Evolutionary conservation across 2,888 invertebrate species (phyloP).

Genomic region (Chydorus sphaericus): DNA sequence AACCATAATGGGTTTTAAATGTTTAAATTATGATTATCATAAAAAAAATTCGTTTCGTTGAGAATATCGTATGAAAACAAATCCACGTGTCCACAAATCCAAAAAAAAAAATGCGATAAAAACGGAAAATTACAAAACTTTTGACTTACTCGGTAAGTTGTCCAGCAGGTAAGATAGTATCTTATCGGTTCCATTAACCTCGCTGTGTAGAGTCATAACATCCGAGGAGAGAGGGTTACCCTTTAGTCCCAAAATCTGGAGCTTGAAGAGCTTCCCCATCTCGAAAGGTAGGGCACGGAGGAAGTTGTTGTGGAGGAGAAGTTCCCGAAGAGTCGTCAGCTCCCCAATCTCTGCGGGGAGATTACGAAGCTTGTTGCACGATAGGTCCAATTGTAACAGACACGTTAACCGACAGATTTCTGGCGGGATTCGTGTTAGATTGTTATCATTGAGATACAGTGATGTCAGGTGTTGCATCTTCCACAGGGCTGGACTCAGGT

Average conservation of each 20-base stretch:
- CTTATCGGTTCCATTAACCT: conserved; percentile 85
- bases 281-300: conserved; percentile 89
- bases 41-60: too few relatives aligned
- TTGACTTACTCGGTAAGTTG: conserved; percentile 71
- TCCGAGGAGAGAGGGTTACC: conserved; percentile 92
- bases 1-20: too few relatives aligned
- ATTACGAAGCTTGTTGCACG: conserved; percentile 84
- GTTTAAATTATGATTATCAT: too few relatives aligned
- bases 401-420: conserved; percentile 75
- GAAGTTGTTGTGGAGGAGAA: conserved; percentile 85
- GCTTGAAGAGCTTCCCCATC: conserved; percentile 91
- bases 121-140: conserved; percentile 6
- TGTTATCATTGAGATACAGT: conserved; percentile 90
- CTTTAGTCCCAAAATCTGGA: conserved; percentile 78
- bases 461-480: conserved; percentile 82
- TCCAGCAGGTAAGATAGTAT: conserved; percentile 88
- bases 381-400: conserved; percentile 77
- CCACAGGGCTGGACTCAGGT: conserved; percentile 83
- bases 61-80: too few relatives aligned
- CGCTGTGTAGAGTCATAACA: conserved; percentile 77
- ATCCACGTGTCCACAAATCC: too few relatives aligned
- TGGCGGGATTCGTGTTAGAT: conserved; percentile 73
- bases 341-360: conserved; percentile 94
- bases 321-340: conserved; percentile 85
- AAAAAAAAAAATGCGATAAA: too few relatives aligned